phyloP scores from a whole-genome alignment of 2,888 invertebrate species.

The Osmoderma eremita region DNA sequence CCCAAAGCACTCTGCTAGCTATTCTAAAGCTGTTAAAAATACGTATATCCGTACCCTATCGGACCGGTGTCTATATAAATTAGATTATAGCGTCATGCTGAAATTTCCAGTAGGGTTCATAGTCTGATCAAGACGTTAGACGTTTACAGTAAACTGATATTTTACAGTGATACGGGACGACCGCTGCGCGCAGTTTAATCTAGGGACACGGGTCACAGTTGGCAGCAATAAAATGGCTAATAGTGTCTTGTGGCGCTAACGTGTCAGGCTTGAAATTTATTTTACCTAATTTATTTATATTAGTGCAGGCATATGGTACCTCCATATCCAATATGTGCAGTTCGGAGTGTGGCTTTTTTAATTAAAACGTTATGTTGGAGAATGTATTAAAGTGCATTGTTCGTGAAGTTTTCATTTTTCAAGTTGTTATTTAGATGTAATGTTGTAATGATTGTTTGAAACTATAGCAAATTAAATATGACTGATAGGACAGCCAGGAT shows the following conservation, averaged over 20 bases:
- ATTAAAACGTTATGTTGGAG: too few species aligned
- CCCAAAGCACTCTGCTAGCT: not conserved
- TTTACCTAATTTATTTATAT: constrained; percentile 58
- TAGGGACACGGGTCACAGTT: constrained; percentile 51
- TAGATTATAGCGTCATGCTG: constrained; percentile 6
- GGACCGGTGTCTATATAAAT: not conserved
- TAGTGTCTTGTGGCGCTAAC: constrained; percentile 57
- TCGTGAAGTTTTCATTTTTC: too few species aligned
- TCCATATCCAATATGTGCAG: too few species aligned
- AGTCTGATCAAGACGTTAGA: constrained; percentile 18
- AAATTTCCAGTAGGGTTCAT: not conserved
- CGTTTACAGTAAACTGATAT: constrained; percentile 32
- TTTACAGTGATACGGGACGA: constrained; percentile 30
- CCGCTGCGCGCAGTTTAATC: constrained; percentile 37
- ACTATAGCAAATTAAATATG: too few species aligned
- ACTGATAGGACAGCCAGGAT: too few species aligned
- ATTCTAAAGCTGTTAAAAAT: not conserved
- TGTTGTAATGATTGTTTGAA: too few species aligned
- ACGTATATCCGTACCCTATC: not conserved
- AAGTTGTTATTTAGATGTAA: too few species aligned
- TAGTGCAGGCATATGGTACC: constrained; percentile 54
- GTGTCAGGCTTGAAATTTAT: constrained; percentile 58
- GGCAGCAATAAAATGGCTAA: constrained; percentile 57
- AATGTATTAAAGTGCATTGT: not conserved
- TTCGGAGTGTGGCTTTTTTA: too few species aligned